These are phyloP conservation scores for Sarcophilus harrisii DNA, from an alignment of 2,797 vertebrate genomes.

Conservation along the genomic window DNA sequence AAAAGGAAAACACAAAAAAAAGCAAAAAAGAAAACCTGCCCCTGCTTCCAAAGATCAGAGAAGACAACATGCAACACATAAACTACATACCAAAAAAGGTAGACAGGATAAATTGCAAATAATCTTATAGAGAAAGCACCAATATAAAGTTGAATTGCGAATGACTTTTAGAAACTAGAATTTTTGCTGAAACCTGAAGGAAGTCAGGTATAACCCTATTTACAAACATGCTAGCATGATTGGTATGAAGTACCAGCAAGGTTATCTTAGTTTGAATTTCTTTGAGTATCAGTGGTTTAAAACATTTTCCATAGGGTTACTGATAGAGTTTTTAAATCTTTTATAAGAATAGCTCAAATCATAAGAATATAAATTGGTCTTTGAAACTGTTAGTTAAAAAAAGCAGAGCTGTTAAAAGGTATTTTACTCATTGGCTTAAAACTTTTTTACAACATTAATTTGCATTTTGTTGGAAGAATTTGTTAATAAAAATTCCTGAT, in stretches of 20 bases:
- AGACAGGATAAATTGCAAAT: neutral
- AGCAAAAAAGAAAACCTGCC: neutral
- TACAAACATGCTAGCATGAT: neutral
- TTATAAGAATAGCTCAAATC: neutral
- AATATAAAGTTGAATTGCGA: neutral
- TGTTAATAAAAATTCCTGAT: neutral
- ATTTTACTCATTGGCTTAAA: constrained; percentile 11
- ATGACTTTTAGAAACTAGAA: neutral
- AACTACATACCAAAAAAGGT: neutral
- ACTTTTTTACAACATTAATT: neutral
- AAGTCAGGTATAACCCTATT: neutral
- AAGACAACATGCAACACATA: neutral
- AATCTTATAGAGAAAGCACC: neutral
- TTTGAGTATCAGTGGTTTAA: neutral
- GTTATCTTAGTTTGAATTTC: neutral
- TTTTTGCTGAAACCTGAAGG: neutral
- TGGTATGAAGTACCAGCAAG: neutral
- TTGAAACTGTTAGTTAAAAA: neutral
- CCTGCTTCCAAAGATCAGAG: neutral
- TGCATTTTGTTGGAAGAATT: neutral
- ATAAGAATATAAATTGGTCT: neutral
- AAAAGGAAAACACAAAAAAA: neutral
- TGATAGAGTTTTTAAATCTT: neutral
- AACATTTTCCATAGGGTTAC: neutral
- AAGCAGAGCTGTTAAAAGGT: neutral